These are phyloP conservation scores for Palaemon carinicauda DNA, from an alignment of 1,140 invertebrate species.

Conservation along the genomic window DNA sequence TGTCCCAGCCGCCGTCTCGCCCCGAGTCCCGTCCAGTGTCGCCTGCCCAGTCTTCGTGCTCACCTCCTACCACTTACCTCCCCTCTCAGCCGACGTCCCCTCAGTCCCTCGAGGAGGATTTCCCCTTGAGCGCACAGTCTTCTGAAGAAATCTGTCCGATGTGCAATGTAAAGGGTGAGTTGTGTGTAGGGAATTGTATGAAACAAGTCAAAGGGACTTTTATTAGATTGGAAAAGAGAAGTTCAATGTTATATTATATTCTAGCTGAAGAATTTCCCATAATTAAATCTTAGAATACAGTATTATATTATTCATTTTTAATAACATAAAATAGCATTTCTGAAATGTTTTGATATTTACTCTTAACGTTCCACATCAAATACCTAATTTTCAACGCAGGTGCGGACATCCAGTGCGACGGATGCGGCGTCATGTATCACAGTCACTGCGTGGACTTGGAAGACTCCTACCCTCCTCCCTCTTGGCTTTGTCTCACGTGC, in stretches of 20 bases:
- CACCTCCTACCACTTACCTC: conserved; percentile 29
- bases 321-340: background rate
- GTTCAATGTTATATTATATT: too few relatives aligned
- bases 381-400: background rate
- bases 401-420: conserved; percentile 47
- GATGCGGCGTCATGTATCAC: conserved; percentile 45
- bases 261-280: too few relatives aligned
- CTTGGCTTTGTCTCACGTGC: conserved; percentile 45
- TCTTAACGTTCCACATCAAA: background rate
- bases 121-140: conserved; percentile 22
- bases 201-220: background rate
- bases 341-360: background rate
- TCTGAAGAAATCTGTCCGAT: conserved; percentile 44
- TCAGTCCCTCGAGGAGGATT: conserved; percentile 40
- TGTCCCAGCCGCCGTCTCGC: conserved; percentile 27
- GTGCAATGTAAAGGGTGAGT: conserved; percentile 46
- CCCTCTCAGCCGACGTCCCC: conserved; percentile 37
- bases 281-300: too few relatives aligned
- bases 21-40: conserved; percentile 36
- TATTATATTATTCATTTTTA: too few relatives aligned
- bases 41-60: conserved; percentile 38
- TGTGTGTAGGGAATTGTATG: background rate
- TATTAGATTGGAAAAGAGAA: too few relatives aligned
- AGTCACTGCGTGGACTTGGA: conserved; percentile 34
- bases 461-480: conserved; percentile 20